Percentiles rank a stretch among this genome's conserved stretches.
Evolutionary conservation across 2,113 vertebrate species (phyloP).

Genomic region (Colius striatus): DNA sequence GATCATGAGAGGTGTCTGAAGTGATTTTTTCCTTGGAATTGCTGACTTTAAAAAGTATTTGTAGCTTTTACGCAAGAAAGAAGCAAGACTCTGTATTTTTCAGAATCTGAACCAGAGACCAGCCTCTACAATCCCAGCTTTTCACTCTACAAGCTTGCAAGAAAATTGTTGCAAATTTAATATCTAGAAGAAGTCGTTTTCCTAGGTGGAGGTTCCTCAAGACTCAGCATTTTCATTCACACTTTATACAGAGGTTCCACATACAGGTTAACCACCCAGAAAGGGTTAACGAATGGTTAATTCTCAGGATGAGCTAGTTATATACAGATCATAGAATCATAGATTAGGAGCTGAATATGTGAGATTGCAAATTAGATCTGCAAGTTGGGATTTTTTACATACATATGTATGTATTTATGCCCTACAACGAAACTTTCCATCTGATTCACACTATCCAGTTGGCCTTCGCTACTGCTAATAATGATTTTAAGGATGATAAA

Average conservation of each 20-base stretch:
- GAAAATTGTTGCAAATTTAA: constrained; percentile 9
- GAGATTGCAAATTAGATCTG: neutral
- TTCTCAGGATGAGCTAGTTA: neutral
- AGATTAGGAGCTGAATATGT: neutral
- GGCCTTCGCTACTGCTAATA: neutral
- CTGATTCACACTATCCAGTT: neutral
- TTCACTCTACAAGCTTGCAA: neutral
- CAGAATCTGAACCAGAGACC: neutral
- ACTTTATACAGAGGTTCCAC: neutral
- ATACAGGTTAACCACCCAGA: neutral
- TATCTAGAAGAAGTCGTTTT: neutral
- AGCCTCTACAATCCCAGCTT: neutral
- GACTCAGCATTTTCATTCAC: constrained; percentile 1
- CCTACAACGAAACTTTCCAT: neutral
- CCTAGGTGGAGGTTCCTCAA: neutral
- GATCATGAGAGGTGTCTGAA: constrained; percentile 4
- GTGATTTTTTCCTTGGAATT: neutral
- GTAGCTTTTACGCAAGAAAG: constrained; percentile 21
- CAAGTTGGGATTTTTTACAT: neutral
- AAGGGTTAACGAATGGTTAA: constrained; percentile 29
- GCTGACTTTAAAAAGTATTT: constrained; percentile 4
- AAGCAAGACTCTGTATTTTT: neutral
- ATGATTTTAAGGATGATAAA: neutral
- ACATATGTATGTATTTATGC: neutral
- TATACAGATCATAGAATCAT: too few relatives aligned